Conservation (phyloP, 2,888 invertebrate species). For the Steinernema carpocapsae region DNA sequence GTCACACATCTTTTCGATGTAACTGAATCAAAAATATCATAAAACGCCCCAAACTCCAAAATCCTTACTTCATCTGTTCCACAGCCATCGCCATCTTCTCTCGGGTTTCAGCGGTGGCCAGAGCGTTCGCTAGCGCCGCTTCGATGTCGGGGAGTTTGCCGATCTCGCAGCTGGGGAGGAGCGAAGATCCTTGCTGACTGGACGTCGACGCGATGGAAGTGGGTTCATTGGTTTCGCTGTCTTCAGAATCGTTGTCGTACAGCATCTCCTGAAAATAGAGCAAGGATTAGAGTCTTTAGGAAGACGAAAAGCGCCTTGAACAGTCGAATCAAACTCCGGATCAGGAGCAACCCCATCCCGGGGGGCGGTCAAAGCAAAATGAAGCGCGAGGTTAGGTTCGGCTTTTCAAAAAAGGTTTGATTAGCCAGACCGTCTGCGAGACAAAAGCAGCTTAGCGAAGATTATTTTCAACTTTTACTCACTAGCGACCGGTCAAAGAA, state of each 20-base stretch:
- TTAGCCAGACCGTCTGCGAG: no score
- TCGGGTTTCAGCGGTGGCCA: conserved; percentile 86
- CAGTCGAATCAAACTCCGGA: neutral
- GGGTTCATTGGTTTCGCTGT: conserved; percentile 73
- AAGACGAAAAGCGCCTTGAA: neutral
- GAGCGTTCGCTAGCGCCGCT: conserved; percentile 76
- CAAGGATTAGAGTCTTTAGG: neutral
- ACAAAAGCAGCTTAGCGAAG: no score
- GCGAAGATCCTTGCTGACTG: neutral
- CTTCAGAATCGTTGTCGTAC: conserved; percentile 71
- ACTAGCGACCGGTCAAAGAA: no score
- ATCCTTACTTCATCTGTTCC: conserved; percentile 80
- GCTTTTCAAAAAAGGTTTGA: no score
- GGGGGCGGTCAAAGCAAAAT: no score
- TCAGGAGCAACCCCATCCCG: neutral
- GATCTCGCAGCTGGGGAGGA: conserved; percentile 89
- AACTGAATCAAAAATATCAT: conserved; percentile 70
- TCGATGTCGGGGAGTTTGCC: conserved; percentile 91
- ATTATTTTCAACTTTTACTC: no score
- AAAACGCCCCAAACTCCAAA: neutral
- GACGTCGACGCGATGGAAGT: conserved; percentile 2
- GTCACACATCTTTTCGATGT: conserved; percentile 90
- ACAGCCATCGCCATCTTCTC: conserved; percentile 91
- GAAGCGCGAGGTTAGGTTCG: no score
- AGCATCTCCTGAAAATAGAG: conserved; percentile 2